phyloP scores from a whole-genome alignment of 1,140 invertebrate species.

The Heterodera carotae region DNA sequence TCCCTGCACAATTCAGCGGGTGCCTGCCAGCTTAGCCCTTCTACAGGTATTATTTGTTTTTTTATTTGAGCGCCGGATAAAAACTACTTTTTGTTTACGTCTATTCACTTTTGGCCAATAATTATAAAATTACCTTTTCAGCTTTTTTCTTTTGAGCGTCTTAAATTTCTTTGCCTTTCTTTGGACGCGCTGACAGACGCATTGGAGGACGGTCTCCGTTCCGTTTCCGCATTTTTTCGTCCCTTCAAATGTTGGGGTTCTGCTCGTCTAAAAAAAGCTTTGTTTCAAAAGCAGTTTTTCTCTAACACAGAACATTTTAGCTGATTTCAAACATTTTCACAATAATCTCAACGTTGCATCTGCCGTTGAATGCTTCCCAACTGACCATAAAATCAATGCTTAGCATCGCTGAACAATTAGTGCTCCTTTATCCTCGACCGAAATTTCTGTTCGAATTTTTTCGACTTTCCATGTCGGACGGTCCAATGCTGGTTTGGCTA shows the following conservation, averaged over 20 bases:
- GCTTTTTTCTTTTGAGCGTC: background rate
- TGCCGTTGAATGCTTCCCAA: slow-evolving; percentile 12
- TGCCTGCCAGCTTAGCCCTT: background rate
- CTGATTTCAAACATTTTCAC: background rate
- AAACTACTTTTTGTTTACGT: too few relatives aligned
- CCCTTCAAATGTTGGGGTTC: background rate
- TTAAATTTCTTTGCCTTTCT: slow-evolving; percentile 4
- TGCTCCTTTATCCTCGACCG: slow-evolving; percentile 6
- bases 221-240: background rate
- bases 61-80: too few relatives aligned
- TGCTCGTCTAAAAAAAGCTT: slow-evolving; percentile 1
- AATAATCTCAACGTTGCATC: background rate
- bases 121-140: background rate
- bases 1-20: background rate
- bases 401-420: background rate
- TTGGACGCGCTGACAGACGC: background rate
- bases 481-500: background rate
- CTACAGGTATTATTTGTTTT: background rate
- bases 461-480: background rate
- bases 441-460: slow-evolving; percentile 34
- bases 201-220: background rate
- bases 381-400: slow-evolving; percentile 18
- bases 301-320: background rate
- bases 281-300: background rate
- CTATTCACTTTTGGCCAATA: too few relatives aligned